Conservation (phyloP, 1,140 invertebrate genomes). For the Maniola jurtina region DNA sequence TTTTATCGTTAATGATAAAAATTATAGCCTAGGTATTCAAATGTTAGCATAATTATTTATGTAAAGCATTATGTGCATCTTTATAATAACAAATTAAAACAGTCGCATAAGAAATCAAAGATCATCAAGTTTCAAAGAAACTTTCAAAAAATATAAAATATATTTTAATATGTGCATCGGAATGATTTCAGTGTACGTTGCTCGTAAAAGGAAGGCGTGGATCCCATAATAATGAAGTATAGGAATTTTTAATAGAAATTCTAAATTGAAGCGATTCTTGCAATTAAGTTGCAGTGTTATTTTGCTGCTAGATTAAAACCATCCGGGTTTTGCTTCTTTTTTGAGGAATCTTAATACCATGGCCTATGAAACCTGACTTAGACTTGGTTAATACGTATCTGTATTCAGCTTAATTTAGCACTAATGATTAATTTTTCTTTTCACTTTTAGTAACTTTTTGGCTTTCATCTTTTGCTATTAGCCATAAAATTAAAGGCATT, state of each 20-base stretch:
- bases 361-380: not conserved
- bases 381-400: too few relatives aligned
- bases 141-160: slow-evolving; percentile 1
- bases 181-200: not conserved
- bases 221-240: slow-evolving; percentile 30
- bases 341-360: slow-evolving; percentile 3
- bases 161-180: not conserved
- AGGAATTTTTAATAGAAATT: slow-evolving; percentile 31
- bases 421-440: too few relatives aligned
- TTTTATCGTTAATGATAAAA: too few relatives aligned
- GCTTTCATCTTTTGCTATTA: too few relatives aligned
- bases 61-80: not conserved
- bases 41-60: not conserved
- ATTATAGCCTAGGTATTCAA: too few relatives aligned
- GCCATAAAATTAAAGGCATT: too few relatives aligned
- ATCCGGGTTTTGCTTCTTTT: not conserved
- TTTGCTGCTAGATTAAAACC: slow-evolving; percentile 16
- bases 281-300: slow-evolving; percentile 19
- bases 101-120: not conserved
- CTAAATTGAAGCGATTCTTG: slow-evolving; percentile 26
- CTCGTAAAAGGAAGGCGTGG: slow-evolving; percentile 23
- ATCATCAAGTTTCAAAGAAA: not conserved
- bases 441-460: too few relatives aligned
- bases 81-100: not conserved
- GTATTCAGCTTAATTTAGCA: too few relatives aligned